These are phyloP conservation scores for Thaleichthys pacificus DNA, from an alignment of 2,797 vertebrate genomes.

Conservation along the genomic window DNA sequence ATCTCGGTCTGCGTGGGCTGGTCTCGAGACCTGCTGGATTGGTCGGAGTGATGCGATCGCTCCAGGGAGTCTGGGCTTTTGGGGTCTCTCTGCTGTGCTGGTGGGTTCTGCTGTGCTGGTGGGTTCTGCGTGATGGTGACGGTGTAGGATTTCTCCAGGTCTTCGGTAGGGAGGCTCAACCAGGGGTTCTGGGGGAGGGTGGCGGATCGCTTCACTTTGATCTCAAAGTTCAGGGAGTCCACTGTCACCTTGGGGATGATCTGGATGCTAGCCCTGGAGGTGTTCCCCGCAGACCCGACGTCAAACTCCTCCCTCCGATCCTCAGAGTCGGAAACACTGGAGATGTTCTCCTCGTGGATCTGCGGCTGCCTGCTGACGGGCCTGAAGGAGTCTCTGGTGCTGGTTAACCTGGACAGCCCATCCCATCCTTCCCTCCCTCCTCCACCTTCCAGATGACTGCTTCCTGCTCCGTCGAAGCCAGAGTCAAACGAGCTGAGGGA, in stretches of 20 bases:
- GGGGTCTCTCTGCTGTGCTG: slow-evolving; percentile 13
- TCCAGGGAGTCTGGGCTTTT: background rate
- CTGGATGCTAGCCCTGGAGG: slow-evolving; percentile 56
- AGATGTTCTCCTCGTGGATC: slow-evolving; percentile 40
- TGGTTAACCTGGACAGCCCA: slow-evolving; percentile 9
- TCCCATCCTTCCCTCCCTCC: slow-evolving; percentile 37
- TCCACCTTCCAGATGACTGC: slow-evolving; percentile 48
- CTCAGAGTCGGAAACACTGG: slow-evolving; percentile 44
- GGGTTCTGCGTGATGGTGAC: slow-evolving; percentile 66
- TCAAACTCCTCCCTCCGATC: slow-evolving; percentile 35
- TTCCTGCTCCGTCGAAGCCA: slow-evolving; percentile 66
- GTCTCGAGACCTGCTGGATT: slow-evolving; percentile 28
- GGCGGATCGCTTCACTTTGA: slow-evolving; percentile 64
- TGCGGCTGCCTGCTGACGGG: slow-evolving; percentile 16
- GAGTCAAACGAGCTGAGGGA: slow-evolving; percentile 74
- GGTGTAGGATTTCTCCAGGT: slow-evolving; percentile 70
- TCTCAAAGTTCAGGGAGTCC: slow-evolving; percentile 68
- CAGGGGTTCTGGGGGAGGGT: slow-evolving; percentile 70
- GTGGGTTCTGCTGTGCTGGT: slow-evolving; percentile 25
- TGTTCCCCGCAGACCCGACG: slow-evolving; percentile 34
- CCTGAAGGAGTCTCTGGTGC: slow-evolving; percentile 24
- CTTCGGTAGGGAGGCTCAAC: slow-evolving; percentile 73
- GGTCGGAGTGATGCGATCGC: rapidly evolving
- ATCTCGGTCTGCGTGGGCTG: slow-evolving; percentile 31
- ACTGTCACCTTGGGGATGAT: slow-evolving; percentile 54